phyloP scores from a whole-genome alignment of 2,888 invertebrate genomes.

The Odiellus spinosus region DNA sequence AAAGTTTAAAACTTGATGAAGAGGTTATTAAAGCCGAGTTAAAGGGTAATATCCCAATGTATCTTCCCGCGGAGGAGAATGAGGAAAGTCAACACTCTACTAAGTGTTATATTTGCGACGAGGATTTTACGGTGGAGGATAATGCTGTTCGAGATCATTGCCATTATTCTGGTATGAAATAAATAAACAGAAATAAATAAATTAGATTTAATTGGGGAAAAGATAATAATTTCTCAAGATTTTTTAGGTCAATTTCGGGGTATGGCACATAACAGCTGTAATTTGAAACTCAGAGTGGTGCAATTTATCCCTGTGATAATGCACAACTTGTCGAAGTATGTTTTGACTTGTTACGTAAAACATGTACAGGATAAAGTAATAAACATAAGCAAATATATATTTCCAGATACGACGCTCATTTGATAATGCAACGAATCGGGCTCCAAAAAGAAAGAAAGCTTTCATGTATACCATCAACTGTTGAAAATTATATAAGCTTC shows the following conservation, averaged over 20 bases:
- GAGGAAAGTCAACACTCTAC: neutral
- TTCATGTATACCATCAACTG: constrained; percentile 2
- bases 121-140: neutral
- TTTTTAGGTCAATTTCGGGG: neutral
- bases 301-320: constrained; percentile 2
- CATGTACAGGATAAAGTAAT: too few relatives aligned
- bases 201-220: too few relatives aligned
- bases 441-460: constrained; percentile 2
- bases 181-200: too few relatives aligned
- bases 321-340: constrained; percentile 1
- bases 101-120: constrained; percentile 1
- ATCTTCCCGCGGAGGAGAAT: neutral
- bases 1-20: constrained; percentile 1
- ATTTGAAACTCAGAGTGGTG: neutral
- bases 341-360: too few relatives aligned
- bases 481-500: constrained; percentile 6
- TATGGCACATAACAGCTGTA: neutral
- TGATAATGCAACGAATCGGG: constrained; percentile 7
- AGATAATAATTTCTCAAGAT: too few relatives aligned
- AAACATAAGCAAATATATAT: neutral
- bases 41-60: neutral
- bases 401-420: constrained; percentile 4
- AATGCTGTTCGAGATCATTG: neutral
- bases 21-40: neutral
- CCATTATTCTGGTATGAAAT: neutral